Base-by-base conservation (phyloP, 2,797 vertebrate species). In the Hoplostethus atlanticus region DNA sequence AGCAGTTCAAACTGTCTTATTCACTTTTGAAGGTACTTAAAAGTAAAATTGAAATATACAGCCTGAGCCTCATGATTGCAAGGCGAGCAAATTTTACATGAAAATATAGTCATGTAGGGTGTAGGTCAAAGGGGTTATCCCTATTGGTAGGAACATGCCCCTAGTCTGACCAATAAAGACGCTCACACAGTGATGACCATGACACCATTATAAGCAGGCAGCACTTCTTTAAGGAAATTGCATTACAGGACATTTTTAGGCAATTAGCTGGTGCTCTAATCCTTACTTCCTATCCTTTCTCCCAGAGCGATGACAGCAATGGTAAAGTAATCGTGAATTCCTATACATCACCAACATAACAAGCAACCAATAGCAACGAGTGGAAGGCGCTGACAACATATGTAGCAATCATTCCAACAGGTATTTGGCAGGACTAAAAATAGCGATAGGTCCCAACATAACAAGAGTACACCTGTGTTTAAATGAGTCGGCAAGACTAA, bases 381-480 rank as follows among this genome's bases (percentile, higher is more conserved):
- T 48, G 47, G 15, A 17, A 17, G n/a, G 13, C 15, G 16, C 47
- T 17, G 13, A 48, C 11, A 48, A 48, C 15, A 48, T 4, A 48
- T 48, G 16, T 17, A 48, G n/a, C 47, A 48, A 48, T 16, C n/a
- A 48, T 48, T 7, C 47, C 15, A 17, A 48, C 15, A 48, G n/a
- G 6, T 16, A 28, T 53, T 30, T 10, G 9, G 12, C 51, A 25
- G 21, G 51, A 11, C 34, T 13, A 55, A 65, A 62, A 67, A 13
- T 68, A 58, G 12, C 12, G 34, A 65, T 42, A 31, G 47, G 50
- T 8, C 25, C 9, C 21, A 25, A 38, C 36, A 15, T 40, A 53
- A 70, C 13, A 67, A 66, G 6, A 58, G 25, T 10, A 56, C 60
- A 61, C 36, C 50, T 68, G 36, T 51, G 25, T 63, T 70, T 30